Base-by-base conservation (phyloP, 2,888 invertebrate genomes). In the Tupiocoris notatus region DNA sequence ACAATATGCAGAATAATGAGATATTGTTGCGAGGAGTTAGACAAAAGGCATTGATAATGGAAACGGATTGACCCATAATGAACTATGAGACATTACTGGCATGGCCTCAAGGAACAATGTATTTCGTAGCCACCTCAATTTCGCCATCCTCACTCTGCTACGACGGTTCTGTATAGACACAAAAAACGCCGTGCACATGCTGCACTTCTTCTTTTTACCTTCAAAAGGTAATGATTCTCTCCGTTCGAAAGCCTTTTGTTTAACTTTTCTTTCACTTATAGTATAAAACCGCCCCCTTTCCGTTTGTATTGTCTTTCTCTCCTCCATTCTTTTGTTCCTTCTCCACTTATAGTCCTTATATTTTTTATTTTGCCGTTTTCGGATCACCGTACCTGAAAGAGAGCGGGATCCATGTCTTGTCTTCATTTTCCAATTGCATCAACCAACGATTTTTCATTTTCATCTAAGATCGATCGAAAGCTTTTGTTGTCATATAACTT, bases 231-330 rank as follows among this genome's bases (percentile, higher is more conserved):
- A 73, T 73, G 73, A 73, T 73, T 73, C 62, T 73, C 63, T 25
- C 62, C 62, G 39, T 73, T 62, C 73, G 73, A 62, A 73, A 39
- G 73, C 23, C 73, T 62, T 73, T 73, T 73, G 73, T 73, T 63
- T 57, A 23, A 24, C 24, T 59, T 59, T 7, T 16, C n/a, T 25
- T 25, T 39, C 39, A 39, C 39, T 39, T 39, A 39, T 39, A 3
- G 12, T 12, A 39, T 39, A 39, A 39, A 39, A 7, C 39, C 39
- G 39, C 12, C 39, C 12, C 12, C 39, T 39, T 39, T 39, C 39
- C 39, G 3, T 39, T 39, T 39, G 39, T 39, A 12, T 39, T 7
- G 3, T 39, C 39, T 39, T 39, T 39, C 3, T 39, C 39, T 12
- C 6, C 12, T 39, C 6, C 6, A 12, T 3, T 12, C 39, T 39